Evolutionary conservation across 2,888 invertebrate genomes (phyloP).

Genomic region (Rutpela maculata): DNA sequence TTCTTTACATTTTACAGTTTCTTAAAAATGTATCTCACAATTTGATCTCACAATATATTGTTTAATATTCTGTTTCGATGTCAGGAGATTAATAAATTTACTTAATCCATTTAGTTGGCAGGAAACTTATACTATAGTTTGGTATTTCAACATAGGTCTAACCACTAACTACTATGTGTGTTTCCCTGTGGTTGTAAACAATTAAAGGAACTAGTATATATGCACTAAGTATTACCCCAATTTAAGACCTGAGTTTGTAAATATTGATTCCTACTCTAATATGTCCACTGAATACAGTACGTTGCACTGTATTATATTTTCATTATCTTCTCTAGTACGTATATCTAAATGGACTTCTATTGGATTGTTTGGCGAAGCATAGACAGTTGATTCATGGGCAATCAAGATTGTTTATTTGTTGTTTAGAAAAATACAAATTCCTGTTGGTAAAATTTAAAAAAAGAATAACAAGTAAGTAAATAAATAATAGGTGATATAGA

Average conservation of each 20-base stretch:
- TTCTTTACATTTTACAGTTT: no score
- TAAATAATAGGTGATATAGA: no score
- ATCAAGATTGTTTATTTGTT: no score
- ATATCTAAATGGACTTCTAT: background rate
- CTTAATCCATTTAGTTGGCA: background rate
- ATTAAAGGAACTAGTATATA: background rate
- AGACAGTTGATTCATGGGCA: no score
- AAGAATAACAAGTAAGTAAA: no score
- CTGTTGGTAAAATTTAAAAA: no score
- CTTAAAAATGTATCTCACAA: no score
- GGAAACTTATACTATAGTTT: background rate
- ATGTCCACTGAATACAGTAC: background rate
- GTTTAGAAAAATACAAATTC: no score
- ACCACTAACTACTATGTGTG: background rate
- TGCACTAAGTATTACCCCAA: background rate
- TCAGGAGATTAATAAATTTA: slow-evolving; percentile 2
- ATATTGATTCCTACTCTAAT: background rate
- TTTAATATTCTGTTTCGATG: no score
- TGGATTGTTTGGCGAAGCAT: background rate
- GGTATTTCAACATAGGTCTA: background rate
- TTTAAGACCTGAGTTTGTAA: background rate
- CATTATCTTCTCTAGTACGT: background rate
- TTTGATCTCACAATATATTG: no score
- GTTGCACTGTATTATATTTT: background rate
- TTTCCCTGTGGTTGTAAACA: background rate